These are phyloP conservation scores for Chloebia gouldiae DNA, from an alignment of 2,113 vertebrate genomes.

Conservation along the genomic window DNA sequence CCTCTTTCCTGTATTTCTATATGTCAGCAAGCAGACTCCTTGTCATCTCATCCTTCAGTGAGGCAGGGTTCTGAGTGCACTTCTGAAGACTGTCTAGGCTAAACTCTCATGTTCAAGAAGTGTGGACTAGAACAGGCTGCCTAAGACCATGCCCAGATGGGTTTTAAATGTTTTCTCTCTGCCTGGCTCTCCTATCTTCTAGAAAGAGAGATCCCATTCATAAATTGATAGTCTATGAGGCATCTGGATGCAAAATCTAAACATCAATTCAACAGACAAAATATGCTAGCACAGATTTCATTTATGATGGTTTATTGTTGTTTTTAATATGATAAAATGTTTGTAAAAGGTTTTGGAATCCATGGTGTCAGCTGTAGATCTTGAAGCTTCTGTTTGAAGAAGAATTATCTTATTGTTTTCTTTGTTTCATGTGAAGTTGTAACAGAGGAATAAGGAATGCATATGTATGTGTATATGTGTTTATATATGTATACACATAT, in stretches of 20 bases:
- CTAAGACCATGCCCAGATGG: neutral
- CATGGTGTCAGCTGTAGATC: neutral
- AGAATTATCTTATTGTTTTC: neutral
- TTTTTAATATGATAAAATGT: neutral
- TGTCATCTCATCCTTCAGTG: neutral
- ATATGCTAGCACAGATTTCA: neutral
- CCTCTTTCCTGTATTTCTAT: accelerated
- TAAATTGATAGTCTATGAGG: neutral
- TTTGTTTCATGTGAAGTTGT: neutral
- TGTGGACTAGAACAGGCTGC: neutral
- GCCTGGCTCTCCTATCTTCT: neutral
- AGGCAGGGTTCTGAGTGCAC: neutral
- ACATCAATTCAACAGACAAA: neutral
- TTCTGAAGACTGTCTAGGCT: neutral
- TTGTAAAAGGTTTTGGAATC: neutral
- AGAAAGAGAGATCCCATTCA: neutral
- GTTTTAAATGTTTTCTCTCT: neutral
- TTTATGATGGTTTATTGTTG: neutral
- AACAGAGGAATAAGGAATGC: neutral
- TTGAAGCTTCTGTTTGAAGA: neutral
- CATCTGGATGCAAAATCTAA: neutral
- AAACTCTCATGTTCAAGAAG: neutral
- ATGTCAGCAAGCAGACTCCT: neutral
- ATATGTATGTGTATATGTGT: neutral
- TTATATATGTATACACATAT: neutral